Evolutionary conservation across 2,888 invertebrate genomes (phyloP), one percentile per base, ranked within the genome.

Genomic region (Tenthredo livida): DNA sequence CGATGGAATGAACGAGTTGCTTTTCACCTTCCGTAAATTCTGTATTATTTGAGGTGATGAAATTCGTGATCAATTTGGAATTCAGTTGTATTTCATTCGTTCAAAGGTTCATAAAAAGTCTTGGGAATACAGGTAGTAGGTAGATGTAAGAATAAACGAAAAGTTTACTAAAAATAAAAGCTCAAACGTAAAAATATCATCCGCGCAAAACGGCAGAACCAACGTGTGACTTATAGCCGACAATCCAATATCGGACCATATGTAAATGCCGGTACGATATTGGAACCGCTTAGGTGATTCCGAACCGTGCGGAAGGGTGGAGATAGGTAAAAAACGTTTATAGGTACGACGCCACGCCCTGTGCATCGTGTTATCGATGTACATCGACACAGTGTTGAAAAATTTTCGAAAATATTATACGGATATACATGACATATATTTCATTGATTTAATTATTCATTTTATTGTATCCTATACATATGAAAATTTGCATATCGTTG

Each of bases 201-300:
- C 33, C 12, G 37, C 61, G 40, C 6, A 65, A 65, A 80, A 80
- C 58, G 83, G 47, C 83, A 50, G 15, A 65, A 43, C 9, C 67
- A 70, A 29, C 47, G 25, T 33, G 67, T 80, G 80, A 61, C 61
- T 67, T 78, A 67, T 77, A 78, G 84, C 37, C 61, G 61, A 67
- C 82, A 65, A 85, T 70, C 85, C 70, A 82, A 85, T 82, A 85
- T 85, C 82, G 82, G 75, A 80, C 84, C 78, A 65, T 82, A 82
- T 82, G 85, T 70, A 82, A 82, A 82, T 85, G 47, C 70, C 15
- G 40, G 37, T 10, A 78, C 67, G 78, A 82, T 85, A 85, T 85
- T 82, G 85, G 78, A 85, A 85, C 70, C 80, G 80, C 85, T 85
- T 78, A 84, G 84, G 47, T 77, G 43, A 67, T 33, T 50, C 37